Evolutionary conservation across 1,140 invertebrate species (phyloP).

Genomic region (Calosoma granatense): DNA sequence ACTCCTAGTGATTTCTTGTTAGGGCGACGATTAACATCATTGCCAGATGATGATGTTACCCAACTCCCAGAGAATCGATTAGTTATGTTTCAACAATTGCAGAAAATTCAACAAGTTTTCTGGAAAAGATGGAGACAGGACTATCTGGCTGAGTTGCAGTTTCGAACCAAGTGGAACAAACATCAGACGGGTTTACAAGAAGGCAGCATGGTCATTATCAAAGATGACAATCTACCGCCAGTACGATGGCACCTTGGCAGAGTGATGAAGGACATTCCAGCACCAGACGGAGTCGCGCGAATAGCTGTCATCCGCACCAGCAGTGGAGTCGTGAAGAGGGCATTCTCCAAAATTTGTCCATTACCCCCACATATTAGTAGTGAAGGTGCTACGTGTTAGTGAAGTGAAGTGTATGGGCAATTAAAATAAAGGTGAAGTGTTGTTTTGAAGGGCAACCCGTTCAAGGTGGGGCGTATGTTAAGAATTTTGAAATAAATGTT

Average conservation of each 20-base stretch:
- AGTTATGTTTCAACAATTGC: conserved; percentile 18
- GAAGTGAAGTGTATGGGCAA: neutral
- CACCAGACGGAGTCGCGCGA: conserved; percentile 16
- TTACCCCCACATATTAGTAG: conserved; percentile 12
- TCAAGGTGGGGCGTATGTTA: too few relatives aligned
- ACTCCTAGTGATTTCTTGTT: conserved; percentile 16
- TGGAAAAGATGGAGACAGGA: conserved; percentile 23
- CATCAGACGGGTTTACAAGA: conserved; percentile 15
- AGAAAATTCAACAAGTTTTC: conserved; percentile 20
- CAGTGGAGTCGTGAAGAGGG: conserved; percentile 19
- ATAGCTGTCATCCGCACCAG: conserved; percentile 19
- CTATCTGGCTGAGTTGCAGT: conserved; percentile 23
- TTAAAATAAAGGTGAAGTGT: too few relatives aligned
- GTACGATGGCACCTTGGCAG: conserved; percentile 18
- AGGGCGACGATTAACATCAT: neutral
- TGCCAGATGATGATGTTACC: conserved; percentile 13
- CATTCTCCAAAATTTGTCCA: conserved; percentile 19
- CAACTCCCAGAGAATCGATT: conserved; percentile 10
- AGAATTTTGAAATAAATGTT: too few relatives aligned
- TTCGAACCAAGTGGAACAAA: conserved; percentile 21
- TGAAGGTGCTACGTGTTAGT: too few relatives aligned
- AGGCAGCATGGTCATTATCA: conserved; percentile 27
- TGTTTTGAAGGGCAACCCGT: too few relatives aligned
- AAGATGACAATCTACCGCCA: conserved; percentile 26
- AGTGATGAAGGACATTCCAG: conserved; percentile 17